Percentiles rank a stretch among this genome's conserved stretches.
Evolutionary conservation across 1,140 invertebrate species (phyloP).

Genomic region (Drosophila miranda): DNA sequence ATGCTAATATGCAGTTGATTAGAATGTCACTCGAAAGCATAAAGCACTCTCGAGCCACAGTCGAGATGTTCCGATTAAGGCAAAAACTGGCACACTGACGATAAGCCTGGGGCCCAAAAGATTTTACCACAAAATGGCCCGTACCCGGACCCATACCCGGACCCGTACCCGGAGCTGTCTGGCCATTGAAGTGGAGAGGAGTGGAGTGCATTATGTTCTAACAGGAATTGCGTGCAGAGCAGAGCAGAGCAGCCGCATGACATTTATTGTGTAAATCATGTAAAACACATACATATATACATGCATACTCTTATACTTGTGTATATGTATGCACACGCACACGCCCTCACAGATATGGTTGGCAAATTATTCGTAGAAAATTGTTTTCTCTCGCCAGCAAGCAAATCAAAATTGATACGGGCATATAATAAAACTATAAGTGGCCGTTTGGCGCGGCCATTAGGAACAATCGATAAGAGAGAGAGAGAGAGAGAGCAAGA

Average conservation of each 20-base stretch:
- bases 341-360: slow-evolving; percentile 46
- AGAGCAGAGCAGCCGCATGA: slow-evolving; percentile 30
- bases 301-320: too few species aligned
- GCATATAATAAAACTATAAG: slow-evolving; percentile 74
- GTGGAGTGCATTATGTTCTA: slow-evolving; percentile 54
- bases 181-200: slow-evolving; percentile 13
- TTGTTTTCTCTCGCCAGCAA: slow-evolving; percentile 54
- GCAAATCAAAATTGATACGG: slow-evolving; percentile 71
- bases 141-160: slow-evolving; percentile 1
- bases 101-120: slow-evolving; percentile 44
- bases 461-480: slow-evolving; percentile 59
- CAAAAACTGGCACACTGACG: slow-evolving; percentile 44
- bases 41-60: slow-evolving; percentile 21
- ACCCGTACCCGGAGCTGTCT: slow-evolving; percentile 30
- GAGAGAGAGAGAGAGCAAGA: not conserved
- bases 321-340: slow-evolving; percentile 1
- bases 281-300: slow-evolving; percentile 1
- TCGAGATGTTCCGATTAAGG: slow-evolving; percentile 37
- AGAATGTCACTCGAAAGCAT: slow-evolving; percentile 69
- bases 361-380: slow-evolving; percentile 58
- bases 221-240: slow-evolving; percentile 44
- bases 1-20: slow-evolving; percentile 78
- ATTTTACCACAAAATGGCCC: slow-evolving; percentile 45
- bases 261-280: slow-evolving; percentile 57
- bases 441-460: slow-evolving; percentile 68